A percentile compares a stretch with the other conserved stretches of the same genome.
These are phyloP conservation scores for Sardina pilchardus DNA, from an alignment of 2,113 vertebrate species.

Conservation along the genomic window DNA sequence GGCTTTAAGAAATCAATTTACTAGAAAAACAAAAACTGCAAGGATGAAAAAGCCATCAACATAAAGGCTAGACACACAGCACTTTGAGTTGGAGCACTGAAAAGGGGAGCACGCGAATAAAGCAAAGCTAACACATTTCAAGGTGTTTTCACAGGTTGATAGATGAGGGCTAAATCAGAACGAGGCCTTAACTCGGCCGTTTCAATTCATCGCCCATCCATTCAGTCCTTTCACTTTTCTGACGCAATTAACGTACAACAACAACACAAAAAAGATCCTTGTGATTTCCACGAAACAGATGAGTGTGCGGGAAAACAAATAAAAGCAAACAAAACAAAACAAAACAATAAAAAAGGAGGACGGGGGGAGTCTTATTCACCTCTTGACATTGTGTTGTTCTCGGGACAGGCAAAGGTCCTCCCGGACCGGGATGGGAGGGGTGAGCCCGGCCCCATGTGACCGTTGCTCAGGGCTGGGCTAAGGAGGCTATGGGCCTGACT, in stretches of 20 bases:
- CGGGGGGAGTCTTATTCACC: constrained; percentile 46
- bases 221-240: background rate
- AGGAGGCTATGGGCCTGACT: background rate
- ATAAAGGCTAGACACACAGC: background rate
- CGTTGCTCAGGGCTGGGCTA: background rate
- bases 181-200: background rate
- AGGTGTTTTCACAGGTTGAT: background rate
- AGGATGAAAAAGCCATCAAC: background rate
- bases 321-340: background rate
- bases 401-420: constrained; percentile 47
- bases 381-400: constrained; percentile 50
- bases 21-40: background rate
- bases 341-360: background rate
- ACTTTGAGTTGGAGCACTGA: background rate
- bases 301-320: background rate
- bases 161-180: constrained; percentile 2
- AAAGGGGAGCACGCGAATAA: background rate
- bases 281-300: background rate
- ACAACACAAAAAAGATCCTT: background rate
- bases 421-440: constrained; percentile 32
- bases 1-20: too few species aligned
- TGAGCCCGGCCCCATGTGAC: constrained; percentile 26
- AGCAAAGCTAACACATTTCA: background rate
- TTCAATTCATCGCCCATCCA: background rate
- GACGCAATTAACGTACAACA: background rate